Base-by-base conservation (phyloP, 2,797 vertebrate genomes). In the Clarias fuscus region DNA sequence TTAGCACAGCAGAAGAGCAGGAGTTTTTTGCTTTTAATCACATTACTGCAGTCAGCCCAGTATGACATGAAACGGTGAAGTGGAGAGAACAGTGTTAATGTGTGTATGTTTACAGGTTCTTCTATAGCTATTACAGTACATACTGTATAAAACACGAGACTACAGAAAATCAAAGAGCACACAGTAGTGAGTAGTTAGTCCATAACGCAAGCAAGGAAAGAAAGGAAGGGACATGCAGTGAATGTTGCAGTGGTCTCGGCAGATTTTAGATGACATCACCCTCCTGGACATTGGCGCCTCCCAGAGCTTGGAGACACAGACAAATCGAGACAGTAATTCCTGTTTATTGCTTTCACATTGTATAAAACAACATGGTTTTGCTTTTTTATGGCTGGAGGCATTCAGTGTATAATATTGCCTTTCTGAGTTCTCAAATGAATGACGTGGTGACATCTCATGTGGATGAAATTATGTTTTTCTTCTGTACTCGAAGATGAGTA, bases 11-110 rank as follows among this genome's bases (percentile, higher is more conserved):
- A 83, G n/a, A 56, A 81, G 22, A 73, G 56, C 61, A 7, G 18
- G 58, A 43, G 83, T 86, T 82, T 48, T 48, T 30, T 56, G 67
- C 70, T 82, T 43, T 61, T 81, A 67, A 84, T 87, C 37, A 1
- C 64, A 56, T 85, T 81, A 83, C 65, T 48, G 43, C 33, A 40
- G 76, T 37, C 75, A 78, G 30, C 33, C 6, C 56, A 78, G 76
- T 7, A 61, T 61, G 56, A 14, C 27, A 73, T 43, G 22, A 27
- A 64, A 86, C 82, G 73, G 85, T 75, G 67, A 87, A 58, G 24
- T 48, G 14, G 0, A 8, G 11, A 4, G 62, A 61, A 24, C 10
- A 5, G 22, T 13, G 68, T 11, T n/a, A 8, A 20, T 58, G 20
- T 65, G 70, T 13, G 22, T 27, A 1, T 64, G 33, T 68, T 70